Evolutionary conservation across 2,888 invertebrate species (phyloP), one percentile per base, ranked within the genome.

Genomic region (Gryllus longicercus): DNA sequence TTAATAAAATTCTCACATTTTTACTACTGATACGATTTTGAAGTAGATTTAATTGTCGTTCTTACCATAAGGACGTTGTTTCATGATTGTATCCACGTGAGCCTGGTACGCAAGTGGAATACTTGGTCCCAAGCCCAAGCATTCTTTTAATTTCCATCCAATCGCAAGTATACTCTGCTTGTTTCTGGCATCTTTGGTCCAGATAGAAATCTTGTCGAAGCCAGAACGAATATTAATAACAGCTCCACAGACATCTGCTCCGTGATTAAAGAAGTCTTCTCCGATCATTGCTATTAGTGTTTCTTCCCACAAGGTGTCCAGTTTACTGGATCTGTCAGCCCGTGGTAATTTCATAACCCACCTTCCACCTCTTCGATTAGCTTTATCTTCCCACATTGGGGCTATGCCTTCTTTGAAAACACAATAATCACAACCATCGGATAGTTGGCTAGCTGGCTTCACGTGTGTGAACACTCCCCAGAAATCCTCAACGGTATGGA

Each of bases 191-290:
- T 98, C 95, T 12, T 93, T 92, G 79, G 97, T 97, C 98, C 98
- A 98, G 83, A 98, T 88, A 91, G 96, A 95, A 87, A 98, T 93
- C 91, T 98, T 99, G 88, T 98, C 96, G 84, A 94, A 91, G 88
- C 96, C 98, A 83, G 89, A 88, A 87, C 99, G 92, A 84, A 98
- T 92, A 88, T 98, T 98, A 81, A 98, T 96, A 84, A 98, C 98
- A 84, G 98, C 97, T 79, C 99, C 99, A 88, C 97, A 97, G 83
- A 99, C 93, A 87, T 98, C 95, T 85, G 97, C 96, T 82, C 96
- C 94, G 86, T 94, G 92, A 84, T 97, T 97, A 82, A 92, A 92
- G 88, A 98, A 99, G 80, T 96, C 95, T 90, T 99, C 99, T 77
- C 99, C 99, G 89, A 99, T 97, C 86, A 99, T 90, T 85, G 94